Conservation (phyloP, 1,140 invertebrate genomes). For the Drosophila tani region DNA sequence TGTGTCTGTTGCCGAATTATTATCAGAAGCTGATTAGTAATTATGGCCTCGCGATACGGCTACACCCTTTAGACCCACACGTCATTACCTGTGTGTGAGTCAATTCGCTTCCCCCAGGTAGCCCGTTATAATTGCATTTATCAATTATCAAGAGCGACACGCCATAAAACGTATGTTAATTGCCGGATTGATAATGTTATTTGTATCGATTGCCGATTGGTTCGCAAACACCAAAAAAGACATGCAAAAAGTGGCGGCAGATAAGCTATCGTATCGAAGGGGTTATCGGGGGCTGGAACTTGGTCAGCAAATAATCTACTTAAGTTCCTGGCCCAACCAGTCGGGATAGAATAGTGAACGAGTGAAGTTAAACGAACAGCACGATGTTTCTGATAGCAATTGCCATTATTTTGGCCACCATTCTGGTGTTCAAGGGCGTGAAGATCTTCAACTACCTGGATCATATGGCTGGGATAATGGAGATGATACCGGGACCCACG, state of each 20-base stretch:
- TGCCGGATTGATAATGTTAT: conserved; percentile 23
- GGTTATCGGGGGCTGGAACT: conserved; percentile 40
- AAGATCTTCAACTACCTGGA: conserved; percentile 77
- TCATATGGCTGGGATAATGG: conserved; percentile 81
- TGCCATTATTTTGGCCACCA: conserved; percentile 66
- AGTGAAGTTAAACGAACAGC: conserved; percentile 16
- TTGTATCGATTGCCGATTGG: conserved; percentile 6
- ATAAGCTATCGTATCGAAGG: conserved; percentile 56
- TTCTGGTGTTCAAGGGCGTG: conserved; percentile 75
- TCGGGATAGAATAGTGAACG: conserved; percentile 26
- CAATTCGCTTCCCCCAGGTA: conserved; percentile 18
- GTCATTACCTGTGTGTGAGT: conserved; percentile 58
- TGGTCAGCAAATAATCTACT: conserved; percentile 32
- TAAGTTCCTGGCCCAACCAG: conserved; percentile 28
- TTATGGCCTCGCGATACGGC: background rate
- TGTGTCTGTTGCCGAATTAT: background rate
- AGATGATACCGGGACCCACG: conserved; percentile 82
- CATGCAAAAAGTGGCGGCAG: conserved; percentile 11
- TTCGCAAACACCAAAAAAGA: conserved; percentile 17
- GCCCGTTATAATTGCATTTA: conserved; percentile 8
- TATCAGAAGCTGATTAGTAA: conserved; percentile 16
- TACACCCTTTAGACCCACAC: conserved; percentile 52
- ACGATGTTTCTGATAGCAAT: conserved; percentile 72
- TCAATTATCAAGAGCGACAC: conserved; percentile 10
- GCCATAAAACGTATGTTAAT: conserved; percentile 39